These are phyloP conservation scores for Petrolisthes manimaculis DNA, from an alignment of 2,888 invertebrate species.

Conservation along the genomic window DNA sequence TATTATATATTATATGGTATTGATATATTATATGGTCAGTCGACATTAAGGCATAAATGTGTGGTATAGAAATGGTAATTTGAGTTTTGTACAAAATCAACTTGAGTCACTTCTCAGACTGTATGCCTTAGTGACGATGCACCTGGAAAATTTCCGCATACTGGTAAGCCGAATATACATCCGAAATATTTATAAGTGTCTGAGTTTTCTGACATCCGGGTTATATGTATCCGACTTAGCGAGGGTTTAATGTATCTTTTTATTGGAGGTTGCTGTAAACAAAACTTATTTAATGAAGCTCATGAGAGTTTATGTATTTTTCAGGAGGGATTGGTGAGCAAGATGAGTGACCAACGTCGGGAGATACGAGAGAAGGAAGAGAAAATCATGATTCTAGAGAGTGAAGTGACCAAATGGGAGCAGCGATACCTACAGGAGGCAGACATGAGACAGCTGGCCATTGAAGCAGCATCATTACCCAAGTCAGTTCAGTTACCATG, in stretches of 20 bases:
- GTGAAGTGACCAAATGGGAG: constrained; percentile 88
- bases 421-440: constrained; percentile 86
- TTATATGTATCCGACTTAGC: no score
- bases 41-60: no score
- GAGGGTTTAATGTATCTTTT: neutral
- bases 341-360: constrained; percentile 74
- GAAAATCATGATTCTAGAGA: constrained; percentile 80
- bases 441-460: constrained; percentile 82
- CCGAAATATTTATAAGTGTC: neutral
- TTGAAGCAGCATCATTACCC: constrained; percentile 83
- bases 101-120: no score
- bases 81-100: no score
- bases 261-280: neutral
- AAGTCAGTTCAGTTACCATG: constrained; percentile 69
- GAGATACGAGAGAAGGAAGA: constrained; percentile 75
- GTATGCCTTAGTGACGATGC: no score
- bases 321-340: constrained; percentile 47
- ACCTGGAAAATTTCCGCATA: no score
- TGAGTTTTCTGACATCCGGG: neutral
- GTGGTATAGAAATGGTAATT: no score
- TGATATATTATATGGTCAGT: no score
- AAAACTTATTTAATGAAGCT: neutral
- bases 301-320: neutral
- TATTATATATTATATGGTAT: no score
- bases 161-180: neutral